phyloP scores from a whole-genome alignment of 2,113 vertebrate species.

The Leptodactylus fuscus region DNA sequence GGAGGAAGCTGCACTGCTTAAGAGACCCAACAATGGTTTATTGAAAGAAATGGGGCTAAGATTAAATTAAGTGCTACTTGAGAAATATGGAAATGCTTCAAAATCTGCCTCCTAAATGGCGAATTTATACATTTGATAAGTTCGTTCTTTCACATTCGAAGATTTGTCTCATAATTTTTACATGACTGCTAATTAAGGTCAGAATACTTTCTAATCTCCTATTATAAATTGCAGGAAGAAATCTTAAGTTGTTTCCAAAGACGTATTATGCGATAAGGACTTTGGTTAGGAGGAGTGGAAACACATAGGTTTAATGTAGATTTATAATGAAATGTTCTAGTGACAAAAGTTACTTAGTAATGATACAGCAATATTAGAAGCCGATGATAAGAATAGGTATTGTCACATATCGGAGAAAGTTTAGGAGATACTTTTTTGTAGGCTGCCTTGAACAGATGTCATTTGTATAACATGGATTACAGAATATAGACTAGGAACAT shows the following conservation, averaged over 20 bases:
- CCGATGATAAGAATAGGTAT: no score
- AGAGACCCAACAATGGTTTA: constrained; percentile 95
- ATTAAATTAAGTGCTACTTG: constrained; percentile 99
- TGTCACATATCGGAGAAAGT: background rate
- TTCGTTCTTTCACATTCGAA: constrained; percentile 76
- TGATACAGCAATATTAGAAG: background rate
- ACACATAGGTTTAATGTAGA: background rate
- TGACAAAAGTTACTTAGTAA: constrained; percentile 5
- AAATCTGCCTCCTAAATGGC: constrained; percentile 77
- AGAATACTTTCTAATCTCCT: constrained; percentile 70
- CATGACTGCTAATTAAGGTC: constrained; percentile 77
- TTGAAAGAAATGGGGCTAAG: constrained; percentile 96
- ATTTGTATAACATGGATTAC: background rate
- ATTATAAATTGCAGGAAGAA: constrained; percentile 67
- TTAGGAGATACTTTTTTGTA: background rate
- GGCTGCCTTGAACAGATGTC: background rate
- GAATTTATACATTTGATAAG: constrained; percentile 82
- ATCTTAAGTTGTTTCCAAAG: constrained; percentile 38
- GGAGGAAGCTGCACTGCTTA: constrained; percentile 94
- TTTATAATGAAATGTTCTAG: background rate
- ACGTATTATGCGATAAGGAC: background rate
- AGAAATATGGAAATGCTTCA: constrained; percentile 88
- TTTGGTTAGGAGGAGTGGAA: background rate
- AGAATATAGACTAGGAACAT: background rate
- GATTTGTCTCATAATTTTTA: constrained; percentile 76